These are phyloP conservation scores for Alethe castanea DNA, from an alignment of 2,113 vertebrate species.

Conservation along the genomic window DNA sequence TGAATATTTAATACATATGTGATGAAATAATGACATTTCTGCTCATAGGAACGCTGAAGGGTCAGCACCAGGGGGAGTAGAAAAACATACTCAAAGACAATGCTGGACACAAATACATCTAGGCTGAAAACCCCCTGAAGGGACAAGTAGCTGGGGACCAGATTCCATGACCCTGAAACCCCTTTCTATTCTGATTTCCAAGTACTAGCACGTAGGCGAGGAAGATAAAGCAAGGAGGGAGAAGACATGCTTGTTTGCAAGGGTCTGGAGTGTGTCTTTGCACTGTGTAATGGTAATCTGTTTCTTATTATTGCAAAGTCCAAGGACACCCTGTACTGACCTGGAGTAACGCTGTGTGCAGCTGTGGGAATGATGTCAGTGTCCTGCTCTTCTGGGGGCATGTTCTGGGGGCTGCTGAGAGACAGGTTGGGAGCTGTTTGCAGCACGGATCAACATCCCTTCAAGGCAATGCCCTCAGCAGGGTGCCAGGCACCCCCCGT, in stretches of 20 bases:
- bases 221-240: neutral
- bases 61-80: neutral
- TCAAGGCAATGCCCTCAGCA: neutral
- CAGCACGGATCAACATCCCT: neutral
- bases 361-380: slow-evolving; percentile 33
- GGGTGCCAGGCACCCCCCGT: neutral
- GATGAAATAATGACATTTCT: neutral
- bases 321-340: slow-evolving; percentile 20
- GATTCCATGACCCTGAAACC: neutral
- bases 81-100: neutral
- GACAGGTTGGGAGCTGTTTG: fast-evolving
- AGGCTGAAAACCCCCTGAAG: neutral
- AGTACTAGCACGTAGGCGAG: neutral
- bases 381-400: neutral
- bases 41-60: neutral
- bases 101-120: neutral
- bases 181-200: neutral
- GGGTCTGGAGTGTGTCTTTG: neutral
- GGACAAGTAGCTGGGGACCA: neutral
- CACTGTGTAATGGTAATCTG: neutral
- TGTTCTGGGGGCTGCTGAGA: neutral
- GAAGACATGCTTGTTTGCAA: neutral
- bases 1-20: neutral
- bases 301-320: slow-evolving; percentile 10
- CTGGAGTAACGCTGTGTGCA: neutral